phyloP scores from a whole-genome alignment of 2,888 invertebrate species.

The Chrysina gloriosa region DNA sequence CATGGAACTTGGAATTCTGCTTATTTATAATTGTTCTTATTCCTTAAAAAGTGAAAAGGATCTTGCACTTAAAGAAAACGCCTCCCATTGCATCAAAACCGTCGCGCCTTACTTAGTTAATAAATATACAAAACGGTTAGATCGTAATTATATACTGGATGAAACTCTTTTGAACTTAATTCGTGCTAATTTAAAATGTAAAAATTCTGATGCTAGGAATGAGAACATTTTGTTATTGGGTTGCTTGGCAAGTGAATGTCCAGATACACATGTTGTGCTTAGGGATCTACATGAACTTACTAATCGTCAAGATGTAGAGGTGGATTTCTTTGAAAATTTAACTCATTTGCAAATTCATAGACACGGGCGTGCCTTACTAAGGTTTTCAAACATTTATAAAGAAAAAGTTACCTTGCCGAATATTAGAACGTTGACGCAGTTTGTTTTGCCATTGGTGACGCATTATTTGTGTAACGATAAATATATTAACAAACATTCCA shows the following conservation, averaged over 20 bases:
- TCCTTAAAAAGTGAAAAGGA: slow-evolving; percentile 84
- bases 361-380: slow-evolving; percentile 83
- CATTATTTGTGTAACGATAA: slow-evolving; percentile 83
- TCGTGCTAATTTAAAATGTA: slow-evolving; percentile 77
- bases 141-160: slow-evolving; percentile 77
- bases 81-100: slow-evolving; percentile 78
- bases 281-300: slow-evolving; percentile 76
- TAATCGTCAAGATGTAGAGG: slow-evolving; percentile 81
- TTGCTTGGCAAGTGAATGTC: slow-evolving; percentile 78
- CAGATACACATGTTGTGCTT: slow-evolving; percentile 76
- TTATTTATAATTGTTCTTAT: slow-evolving; percentile 86
- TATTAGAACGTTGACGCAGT: slow-evolving; percentile 81
- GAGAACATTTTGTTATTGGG: slow-evolving; percentile 86
- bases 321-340: slow-evolving; percentile 95
- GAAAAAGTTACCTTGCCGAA: slow-evolving; percentile 72
- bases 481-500: slow-evolving; percentile 79
- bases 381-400: slow-evolving; percentile 76
- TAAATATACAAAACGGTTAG: slow-evolving; percentile 67
- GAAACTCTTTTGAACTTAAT: slow-evolving; percentile 80
- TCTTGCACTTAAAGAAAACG: slow-evolving; percentile 83
- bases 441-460: slow-evolving; percentile 85
- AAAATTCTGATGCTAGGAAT: slow-evolving; percentile 78
- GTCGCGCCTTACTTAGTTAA: slow-evolving; percentile 75
- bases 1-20: slow-evolving; percentile 75
- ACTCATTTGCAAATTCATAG: slow-evolving; percentile 89